These are phyloP conservation scores for Kryptopterus vitreolus DNA, from an alignment of 2,797 vertebrate species.

Conservation along the genomic window DNA sequence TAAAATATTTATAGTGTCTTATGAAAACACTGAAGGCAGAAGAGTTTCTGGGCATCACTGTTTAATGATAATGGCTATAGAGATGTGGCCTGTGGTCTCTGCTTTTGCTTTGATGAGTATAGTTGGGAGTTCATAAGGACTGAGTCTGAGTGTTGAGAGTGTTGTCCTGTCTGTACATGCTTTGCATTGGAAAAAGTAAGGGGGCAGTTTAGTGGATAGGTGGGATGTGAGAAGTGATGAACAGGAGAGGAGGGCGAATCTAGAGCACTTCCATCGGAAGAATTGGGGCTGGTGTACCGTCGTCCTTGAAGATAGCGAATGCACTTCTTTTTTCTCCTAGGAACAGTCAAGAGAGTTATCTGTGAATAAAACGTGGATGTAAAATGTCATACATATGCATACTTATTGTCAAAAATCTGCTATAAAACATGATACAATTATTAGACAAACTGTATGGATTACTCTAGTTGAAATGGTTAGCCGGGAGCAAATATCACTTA, in stretches of 20 bases:
- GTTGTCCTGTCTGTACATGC: constrained; percentile 39
- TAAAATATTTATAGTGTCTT: constrained; percentile 20
- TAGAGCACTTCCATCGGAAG: constrained; percentile 98
- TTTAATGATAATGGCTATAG: constrained; percentile 27
- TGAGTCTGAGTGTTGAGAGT: neutral
- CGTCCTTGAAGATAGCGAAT: constrained; percentile 99
- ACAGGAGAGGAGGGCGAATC: constrained; percentile 84
- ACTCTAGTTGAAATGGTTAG: neutral
- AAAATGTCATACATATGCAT: constrained; percentile 75
- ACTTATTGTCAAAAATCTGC: constrained; percentile 41
- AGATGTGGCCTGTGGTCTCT: constrained; percentile 13
- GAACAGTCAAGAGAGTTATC: constrained; percentile 94
- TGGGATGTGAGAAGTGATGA: constrained; percentile 61
- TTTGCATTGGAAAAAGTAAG: constrained; percentile 56
- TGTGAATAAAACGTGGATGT: constrained; percentile 90
- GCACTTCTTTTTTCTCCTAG: constrained; percentile 99
- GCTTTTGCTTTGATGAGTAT: constrained; percentile 34
- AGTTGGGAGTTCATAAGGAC: neutral
- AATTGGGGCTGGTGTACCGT: constrained; percentile 93
- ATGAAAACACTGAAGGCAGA: constrained; percentile 26
- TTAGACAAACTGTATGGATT: neutral
- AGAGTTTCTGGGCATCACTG: constrained; percentile 21
- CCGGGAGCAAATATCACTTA: neutral
- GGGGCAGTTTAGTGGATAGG: constrained; percentile 54
- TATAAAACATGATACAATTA: constrained; percentile 1